Percentiles rank a stretch among this genome's conserved stretches.
Conservation (phyloP, 2,888 invertebrate species). For the Pseudococcus longispinus region DNA sequence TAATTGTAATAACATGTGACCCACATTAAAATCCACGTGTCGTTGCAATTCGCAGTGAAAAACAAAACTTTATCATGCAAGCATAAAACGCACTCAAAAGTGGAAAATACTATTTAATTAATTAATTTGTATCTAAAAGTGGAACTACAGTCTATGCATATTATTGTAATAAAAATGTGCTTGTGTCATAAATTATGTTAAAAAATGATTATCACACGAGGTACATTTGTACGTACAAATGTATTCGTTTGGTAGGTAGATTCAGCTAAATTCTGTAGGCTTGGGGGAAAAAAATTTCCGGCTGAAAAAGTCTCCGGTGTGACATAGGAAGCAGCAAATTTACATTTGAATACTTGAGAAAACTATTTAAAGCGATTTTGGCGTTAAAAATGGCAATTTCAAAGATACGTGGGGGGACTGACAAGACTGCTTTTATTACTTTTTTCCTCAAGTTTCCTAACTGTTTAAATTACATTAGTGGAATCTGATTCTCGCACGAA, state of each 20-base stretch:
- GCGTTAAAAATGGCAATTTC: slow-evolving; percentile 1
- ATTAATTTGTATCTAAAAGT: background rate
- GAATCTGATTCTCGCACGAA: slow-evolving; percentile 9
- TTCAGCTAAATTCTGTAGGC: too few species aligned
- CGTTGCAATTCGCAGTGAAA: background rate
- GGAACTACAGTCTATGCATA: background rate
- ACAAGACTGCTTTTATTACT: background rate
- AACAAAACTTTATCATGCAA: background rate
- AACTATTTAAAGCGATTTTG: background rate
- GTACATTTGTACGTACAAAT: background rate
- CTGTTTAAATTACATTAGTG: slow-evolving; percentile 31
- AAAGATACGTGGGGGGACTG: background rate
- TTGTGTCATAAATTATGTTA: background rate
- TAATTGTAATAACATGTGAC: background rate
- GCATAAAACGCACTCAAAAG: background rate
- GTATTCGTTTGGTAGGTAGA: background rate
- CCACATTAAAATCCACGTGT: slow-evolving; percentile 1
- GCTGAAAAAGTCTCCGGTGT: background rate
- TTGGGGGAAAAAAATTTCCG: background rate
- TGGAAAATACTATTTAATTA: background rate
- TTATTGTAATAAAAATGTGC: background rate
- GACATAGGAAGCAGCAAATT: background rate
- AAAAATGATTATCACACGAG: background rate
- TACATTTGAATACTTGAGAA: slow-evolving; percentile 9
- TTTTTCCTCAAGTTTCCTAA: slow-evolving; percentile 14